These are phyloP conservation scores for Danionella dracula DNA, from an alignment of 2,797 vertebrate genomes.

Conservation along the genomic window DNA sequence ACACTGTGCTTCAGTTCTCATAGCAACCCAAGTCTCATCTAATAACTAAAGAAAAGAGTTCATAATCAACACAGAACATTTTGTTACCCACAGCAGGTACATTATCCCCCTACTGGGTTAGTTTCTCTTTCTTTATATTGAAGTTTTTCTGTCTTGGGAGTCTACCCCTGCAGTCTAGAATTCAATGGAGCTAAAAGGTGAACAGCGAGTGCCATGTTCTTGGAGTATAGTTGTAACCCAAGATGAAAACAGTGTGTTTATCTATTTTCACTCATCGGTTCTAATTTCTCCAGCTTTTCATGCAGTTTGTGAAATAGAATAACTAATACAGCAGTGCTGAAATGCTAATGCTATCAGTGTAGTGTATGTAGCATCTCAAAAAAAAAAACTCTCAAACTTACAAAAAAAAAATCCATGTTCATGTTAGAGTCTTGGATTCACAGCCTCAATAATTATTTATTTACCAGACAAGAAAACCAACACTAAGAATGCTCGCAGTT, in stretches of 20 bases:
- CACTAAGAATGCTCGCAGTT: background rate
- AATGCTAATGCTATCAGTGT: background rate
- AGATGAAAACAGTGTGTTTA: background rate
- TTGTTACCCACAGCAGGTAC: background rate
- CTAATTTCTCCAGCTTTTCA: background rate
- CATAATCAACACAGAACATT: constrained; percentile 13
- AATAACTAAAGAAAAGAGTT: constrained; percentile 8
- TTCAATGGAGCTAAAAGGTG: background rate
- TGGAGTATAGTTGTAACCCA: background rate
- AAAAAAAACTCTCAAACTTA: background rate
- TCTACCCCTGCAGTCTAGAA: background rate
- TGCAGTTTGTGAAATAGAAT: background rate
- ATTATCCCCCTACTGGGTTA: background rate
- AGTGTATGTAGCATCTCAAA: background rate
- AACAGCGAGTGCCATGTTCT: background rate
- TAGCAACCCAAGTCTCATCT: constrained; percentile 2
- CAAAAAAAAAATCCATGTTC: background rate
- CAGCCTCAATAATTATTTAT: background rate
- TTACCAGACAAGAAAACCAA: constrained; percentile 3
- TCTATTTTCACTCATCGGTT: background rate
- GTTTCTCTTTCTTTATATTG: background rate
- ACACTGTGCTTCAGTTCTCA: constrained; percentile 1
- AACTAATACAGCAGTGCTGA: background rate
- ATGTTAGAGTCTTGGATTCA: background rate
- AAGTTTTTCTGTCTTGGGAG: background rate